These are phyloP conservation scores for Microcebus tavaratra DNA, from an alignment of 2,113 vertebrate genomes.

Conservation along the genomic window DNA sequence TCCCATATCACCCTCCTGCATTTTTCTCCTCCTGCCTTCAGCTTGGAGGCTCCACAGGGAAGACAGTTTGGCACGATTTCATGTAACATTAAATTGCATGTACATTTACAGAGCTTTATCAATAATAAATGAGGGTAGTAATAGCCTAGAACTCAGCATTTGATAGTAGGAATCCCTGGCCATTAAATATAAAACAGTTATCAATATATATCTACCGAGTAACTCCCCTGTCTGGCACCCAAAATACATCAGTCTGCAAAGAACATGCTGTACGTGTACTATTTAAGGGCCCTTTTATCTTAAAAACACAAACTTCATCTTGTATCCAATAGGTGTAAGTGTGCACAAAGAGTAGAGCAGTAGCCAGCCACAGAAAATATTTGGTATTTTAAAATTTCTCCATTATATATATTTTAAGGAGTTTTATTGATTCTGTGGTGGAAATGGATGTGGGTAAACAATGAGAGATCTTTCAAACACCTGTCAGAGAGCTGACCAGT, in stretches of 20 bases:
- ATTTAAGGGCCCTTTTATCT: conserved; percentile 11
- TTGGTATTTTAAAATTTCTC: not conserved
- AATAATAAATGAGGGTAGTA: conserved; percentile 51
- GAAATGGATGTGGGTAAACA: not conserved
- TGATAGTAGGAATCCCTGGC: not conserved
- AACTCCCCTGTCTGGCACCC: not conserved
- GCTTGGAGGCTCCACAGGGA: not conserved
- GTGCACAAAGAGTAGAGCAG: not conserved
- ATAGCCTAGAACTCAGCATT: conserved; percentile 33
- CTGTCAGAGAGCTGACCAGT: not conserved
- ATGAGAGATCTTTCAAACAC: not conserved
- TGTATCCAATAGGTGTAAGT: not conserved
- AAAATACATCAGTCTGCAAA: not conserved
- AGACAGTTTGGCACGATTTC: conserved; percentile 53
- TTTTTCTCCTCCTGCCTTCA: not conserved
- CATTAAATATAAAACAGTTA: conserved; percentile 60
- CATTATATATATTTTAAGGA: not conserved
- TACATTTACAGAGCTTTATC: conserved; percentile 50
- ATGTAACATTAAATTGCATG: conserved; percentile 47
- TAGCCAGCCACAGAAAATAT: not conserved
- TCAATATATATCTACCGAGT: not conserved
- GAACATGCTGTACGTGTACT: not conserved
- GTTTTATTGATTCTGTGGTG: not conserved
- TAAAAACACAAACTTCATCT: not conserved
- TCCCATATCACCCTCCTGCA: not conserved